Evolutionary conservation across 2,113 vertebrate species (phyloP), one percentile per base, ranked within the genome.

Genomic region (Oostethus manadensis): DNA sequence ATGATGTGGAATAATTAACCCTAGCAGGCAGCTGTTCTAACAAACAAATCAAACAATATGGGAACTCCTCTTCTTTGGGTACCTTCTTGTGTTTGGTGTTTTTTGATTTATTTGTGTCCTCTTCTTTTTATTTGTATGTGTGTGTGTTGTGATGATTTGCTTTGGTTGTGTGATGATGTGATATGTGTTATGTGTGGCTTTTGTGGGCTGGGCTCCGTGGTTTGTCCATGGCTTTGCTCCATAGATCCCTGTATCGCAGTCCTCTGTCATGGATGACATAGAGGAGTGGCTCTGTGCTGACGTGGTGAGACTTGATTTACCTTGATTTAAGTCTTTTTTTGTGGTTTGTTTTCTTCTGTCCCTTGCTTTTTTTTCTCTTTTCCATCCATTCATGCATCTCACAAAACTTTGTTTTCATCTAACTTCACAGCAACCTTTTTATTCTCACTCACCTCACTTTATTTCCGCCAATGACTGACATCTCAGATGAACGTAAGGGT

Each of bases 251-350:
- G 95, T 98, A 84, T 90, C 91, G 84, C 94, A 95, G 91, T 92
- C 95, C 90, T 95, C 94, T 90, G 93, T 97, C 91, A 97, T 98
- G 95, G 95, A 98, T 92, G 95, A 98, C 92, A 95, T 98, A 91
- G 95, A 98, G 93, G 92, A 94, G 85, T 98, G 95, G 94, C 95
- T 98, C 90, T 90, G 93, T 92, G 92, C 93, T 63, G 95, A 98
- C 84, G 90, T 98, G 95, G 95, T 98, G 94, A 96, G 97, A 95
- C 67, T 81, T 78, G 22, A 58, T 90, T 91, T 75, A 75, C 68
- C 62, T 92, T 91, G 77, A 84, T 87, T 85, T 88, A 67, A 56
- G 51, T 81, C 46, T 68, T 54, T 44, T 58, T 64, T 18, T 48
- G 35, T 49, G 62, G 59, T 54, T n/a, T 61, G n/a, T 51, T 58